Evolutionary conservation across 2,888 invertebrate genomes (phyloP).

Genomic region (Sphaerophoria taeniata): DNA sequence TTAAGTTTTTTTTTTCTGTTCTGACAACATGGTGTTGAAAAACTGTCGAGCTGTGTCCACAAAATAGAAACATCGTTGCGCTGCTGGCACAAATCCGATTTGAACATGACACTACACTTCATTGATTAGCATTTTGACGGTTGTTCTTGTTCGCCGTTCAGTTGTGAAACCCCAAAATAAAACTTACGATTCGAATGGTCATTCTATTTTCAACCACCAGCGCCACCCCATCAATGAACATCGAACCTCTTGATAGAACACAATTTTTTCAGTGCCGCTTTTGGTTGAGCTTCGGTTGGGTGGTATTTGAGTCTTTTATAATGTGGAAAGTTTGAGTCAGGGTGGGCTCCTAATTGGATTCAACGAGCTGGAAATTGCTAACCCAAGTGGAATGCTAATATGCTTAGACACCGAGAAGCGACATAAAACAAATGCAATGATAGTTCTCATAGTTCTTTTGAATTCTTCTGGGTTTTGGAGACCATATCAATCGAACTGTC

Average conservation of each 20-base stretch:
- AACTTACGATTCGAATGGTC: neutral
- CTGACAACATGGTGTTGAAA: conserved; percentile 29
- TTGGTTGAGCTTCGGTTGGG: conserved; percentile 50
- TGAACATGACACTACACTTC: conserved; percentile 73
- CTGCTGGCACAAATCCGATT: conserved; percentile 72
- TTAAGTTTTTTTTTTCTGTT: neutral
- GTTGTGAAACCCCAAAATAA: conserved; percentile 20
- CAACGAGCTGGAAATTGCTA: conserved; percentile 74
- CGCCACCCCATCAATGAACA: neutral
- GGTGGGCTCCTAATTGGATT: conserved; percentile 72
- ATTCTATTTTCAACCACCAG: neutral
- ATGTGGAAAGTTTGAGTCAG: neutral
- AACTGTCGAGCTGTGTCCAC: conserved; percentile 9
- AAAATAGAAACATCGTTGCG: conserved; percentile 20
- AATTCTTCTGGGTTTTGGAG: neutral
- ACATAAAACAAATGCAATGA: conserved; percentile 56
- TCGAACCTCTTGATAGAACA: neutral
- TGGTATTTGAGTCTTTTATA: neutral
- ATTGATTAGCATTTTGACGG: conserved; percentile 72
- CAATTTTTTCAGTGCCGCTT: conserved; percentile 6
- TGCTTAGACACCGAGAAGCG: conserved; percentile 54
- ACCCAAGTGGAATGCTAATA: conserved; percentile 72
- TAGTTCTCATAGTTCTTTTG: conserved; percentile 11
- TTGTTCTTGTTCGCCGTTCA: conserved; percentile 15
- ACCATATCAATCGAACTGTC: conserved; percentile 43